phyloP scores from a whole-genome alignment of 2,888 invertebrate genomes.

The Plagiodera versicolora region DNA sequence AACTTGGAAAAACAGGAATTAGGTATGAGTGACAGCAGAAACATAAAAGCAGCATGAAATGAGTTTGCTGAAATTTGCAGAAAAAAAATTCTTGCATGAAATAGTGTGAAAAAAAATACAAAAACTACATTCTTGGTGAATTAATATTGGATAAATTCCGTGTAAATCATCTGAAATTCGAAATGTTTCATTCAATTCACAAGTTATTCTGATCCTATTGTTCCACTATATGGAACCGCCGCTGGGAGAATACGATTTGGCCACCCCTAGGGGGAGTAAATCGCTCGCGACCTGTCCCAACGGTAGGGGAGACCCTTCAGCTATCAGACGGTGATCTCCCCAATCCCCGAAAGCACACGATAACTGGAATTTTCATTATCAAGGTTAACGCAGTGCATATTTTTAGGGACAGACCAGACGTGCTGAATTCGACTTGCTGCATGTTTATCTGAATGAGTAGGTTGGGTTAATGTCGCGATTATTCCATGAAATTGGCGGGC shows the following conservation, averaged over 20 bases:
- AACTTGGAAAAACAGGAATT: no score
- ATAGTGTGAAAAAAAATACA: no score
- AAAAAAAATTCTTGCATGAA: no score
- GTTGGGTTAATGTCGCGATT: not conserved
- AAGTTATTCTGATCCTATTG: conserved; percentile 16
- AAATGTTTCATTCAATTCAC: no score
- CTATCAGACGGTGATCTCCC: conserved; percentile 39
- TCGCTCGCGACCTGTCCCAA: conserved; percentile 45
- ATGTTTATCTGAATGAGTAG: no score
- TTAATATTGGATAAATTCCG: no score
- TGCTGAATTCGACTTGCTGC: not conserved
- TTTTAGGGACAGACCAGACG: conserved; percentile 13
- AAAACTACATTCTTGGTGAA: no score
- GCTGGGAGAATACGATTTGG: conserved; percentile 42
- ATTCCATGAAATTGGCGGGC: not conserved
- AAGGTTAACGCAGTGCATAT: conserved; percentile 37
- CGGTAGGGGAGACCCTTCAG: conserved; percentile 45
- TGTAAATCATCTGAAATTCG: no score
- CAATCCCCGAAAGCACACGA: conserved; percentile 40
- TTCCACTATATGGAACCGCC: conserved; percentile 39
- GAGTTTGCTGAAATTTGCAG: no score
- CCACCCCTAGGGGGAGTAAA: conserved; percentile 42
- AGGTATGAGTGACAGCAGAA: no score
- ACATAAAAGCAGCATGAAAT: no score
- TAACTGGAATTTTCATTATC: conserved; percentile 42